phyloP scores from a whole-genome alignment of 2,113 vertebrate genomes.

The Corynorhinus townsendii region DNA sequence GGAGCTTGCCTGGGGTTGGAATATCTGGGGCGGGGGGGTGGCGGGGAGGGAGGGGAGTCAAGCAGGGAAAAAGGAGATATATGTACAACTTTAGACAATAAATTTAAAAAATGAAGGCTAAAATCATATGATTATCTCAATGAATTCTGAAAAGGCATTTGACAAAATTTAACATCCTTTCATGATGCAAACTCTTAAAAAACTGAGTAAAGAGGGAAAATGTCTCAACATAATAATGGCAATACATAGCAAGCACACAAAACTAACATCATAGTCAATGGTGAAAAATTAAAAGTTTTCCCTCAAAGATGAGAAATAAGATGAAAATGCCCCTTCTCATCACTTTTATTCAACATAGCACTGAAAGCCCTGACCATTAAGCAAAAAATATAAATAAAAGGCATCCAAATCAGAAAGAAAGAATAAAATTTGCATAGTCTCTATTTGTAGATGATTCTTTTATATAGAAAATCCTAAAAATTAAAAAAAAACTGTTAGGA shows the following conservation, averaged over 20 bases:
- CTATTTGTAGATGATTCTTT: neutral
- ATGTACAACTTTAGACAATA: no score
- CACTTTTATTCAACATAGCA: neutral
- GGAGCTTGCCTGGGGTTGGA: no score
- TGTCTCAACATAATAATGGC: neutral
- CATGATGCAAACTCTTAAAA: neutral
- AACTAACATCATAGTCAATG: neutral
- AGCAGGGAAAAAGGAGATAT: no score
- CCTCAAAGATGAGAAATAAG: neutral
- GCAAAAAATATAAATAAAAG: neutral
- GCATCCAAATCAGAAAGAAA: neutral
- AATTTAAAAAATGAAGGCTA: neutral
- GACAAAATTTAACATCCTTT: neutral
- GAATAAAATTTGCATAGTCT: neutral
- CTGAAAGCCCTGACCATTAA: neutral
- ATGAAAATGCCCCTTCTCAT: neutral
- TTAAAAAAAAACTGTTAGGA: no score
- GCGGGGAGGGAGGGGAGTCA: no score
- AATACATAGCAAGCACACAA: neutral
- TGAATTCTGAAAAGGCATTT: neutral
- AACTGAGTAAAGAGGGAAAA: neutral
- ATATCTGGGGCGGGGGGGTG: no score
- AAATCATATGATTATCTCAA: neutral
- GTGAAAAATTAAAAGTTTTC: neutral
- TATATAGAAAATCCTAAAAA: neutral